Base-by-base conservation (phyloP, 2,113 vertebrate species). In the Daboia siamensis region DNA sequence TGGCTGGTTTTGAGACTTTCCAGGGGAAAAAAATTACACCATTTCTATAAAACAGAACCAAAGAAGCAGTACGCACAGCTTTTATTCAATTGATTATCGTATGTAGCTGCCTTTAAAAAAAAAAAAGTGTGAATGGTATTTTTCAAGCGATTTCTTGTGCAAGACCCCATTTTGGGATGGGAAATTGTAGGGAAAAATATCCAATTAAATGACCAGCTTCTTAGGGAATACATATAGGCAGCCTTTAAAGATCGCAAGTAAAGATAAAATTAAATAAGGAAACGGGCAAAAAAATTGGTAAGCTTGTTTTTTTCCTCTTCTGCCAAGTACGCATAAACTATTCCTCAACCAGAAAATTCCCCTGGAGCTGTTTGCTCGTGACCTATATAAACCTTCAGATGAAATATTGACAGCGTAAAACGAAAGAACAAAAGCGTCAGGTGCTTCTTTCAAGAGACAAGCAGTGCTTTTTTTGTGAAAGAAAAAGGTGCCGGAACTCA, bases 301-400 rank as follows among this genome's bases (percentile, higher is more conserved):
- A 29, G 26, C 24, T 5, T 90, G 0, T 24, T 5, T 69, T 93
- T 92, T n/a, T 90, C 12, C 26, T 54, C 54, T 24, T 33, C 23
- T 92, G 54, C 48, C 56, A 80, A 80, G 8, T 33, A 12, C 91
- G 51, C 80, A 5, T 90, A 91, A 93, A 88, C 1, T 88, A 93
- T 87, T 89, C 56, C 24, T 96, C 39, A 56, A 44, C 80, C 90
- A 26, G 95, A 94, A 96, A 96, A 94, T 15, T 39, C 24, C 29
- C 61, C 61, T 21, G 1, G 94, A 95, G 5, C n/a, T 29, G 57
- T 90, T 95, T 88, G 59, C 93, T 0, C 93, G 93, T 90, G 39
- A 89, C 92, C 90, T 29, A 61, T 87, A 46, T 86, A 0, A 90
- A 21, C 84, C 48, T 93, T 46, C 88, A 94, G 93, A 94, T 95